These are phyloP conservation scores for Carduelis carduelis DNA, from an alignment of 2,797 vertebrate species.

Conservation along the genomic window DNA sequence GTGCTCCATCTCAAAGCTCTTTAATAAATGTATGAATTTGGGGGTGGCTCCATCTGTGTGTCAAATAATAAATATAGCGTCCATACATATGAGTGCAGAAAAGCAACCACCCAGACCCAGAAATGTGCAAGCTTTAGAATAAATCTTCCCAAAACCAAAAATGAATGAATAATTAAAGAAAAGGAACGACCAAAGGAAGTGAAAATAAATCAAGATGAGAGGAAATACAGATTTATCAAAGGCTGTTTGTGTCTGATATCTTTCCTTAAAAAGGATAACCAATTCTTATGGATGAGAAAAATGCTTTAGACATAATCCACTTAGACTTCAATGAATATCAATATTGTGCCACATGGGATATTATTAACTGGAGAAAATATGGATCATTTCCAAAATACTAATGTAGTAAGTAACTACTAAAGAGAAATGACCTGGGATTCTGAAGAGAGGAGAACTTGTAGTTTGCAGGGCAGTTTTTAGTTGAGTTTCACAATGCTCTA, in stretches of 20 bases:
- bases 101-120: neutral
- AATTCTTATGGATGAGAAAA: slow-evolving; percentile 28
- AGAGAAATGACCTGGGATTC: slow-evolving; percentile 27
- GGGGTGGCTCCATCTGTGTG: slow-evolving; percentile 33
- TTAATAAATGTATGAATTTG: slow-evolving; percentile 60
- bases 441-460: neutral
- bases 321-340: slow-evolving; percentile 59
- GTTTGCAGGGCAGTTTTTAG: neutral
- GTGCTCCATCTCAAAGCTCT: slow-evolving; percentile 33
- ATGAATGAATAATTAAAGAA: slow-evolving; percentile 47
- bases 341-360: slow-evolving; percentile 40
- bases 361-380: slow-evolving; percentile 42
- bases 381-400: slow-evolving; percentile 48
- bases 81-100: neutral
- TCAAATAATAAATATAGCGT: slow-evolving; percentile 29
- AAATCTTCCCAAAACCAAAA: slow-evolving; percentile 16
- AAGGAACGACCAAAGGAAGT: neutral
- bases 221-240: slow-evolving; percentile 39
- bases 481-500: neutral
- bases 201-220: slow-evolving; percentile 55
- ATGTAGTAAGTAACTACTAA: slow-evolving; percentile 14
- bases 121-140: slow-evolving; percentile 8
- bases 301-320: slow-evolving; percentile 42
- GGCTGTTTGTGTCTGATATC: slow-evolving; percentile 33
- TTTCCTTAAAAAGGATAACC: slow-evolving; percentile 37